A percentile compares a stretch with the other conserved stretches of the same genome.
phyloP scores from a whole-genome alignment of 2,888 invertebrate genomes.

The Caenorhabditis angaria region DNA sequence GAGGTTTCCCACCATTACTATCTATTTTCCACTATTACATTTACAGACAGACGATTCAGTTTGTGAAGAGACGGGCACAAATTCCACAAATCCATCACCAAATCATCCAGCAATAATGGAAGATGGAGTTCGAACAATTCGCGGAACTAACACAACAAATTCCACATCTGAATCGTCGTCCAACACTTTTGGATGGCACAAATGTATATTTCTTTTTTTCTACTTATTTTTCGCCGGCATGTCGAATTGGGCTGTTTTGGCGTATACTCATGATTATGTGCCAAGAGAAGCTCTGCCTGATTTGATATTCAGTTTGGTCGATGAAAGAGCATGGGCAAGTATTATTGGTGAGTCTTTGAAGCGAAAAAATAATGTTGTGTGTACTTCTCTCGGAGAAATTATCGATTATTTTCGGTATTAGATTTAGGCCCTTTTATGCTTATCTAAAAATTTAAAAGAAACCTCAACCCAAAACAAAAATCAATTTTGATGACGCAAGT shows the following conservation, averaged over 20 bases:
- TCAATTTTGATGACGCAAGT: no score
- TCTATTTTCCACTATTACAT: no score
- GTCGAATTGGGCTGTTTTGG: slow-evolving; percentile 69
- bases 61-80: slow-evolving; percentile 20
- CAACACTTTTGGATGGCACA: slow-evolving; percentile 41
- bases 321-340: slow-evolving; percentile 57
- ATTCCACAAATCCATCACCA: slow-evolving; percentile 9
- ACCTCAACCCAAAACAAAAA: no score
- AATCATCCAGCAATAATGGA: slow-evolving; percentile 10
- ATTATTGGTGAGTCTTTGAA: slow-evolving; percentile 41
- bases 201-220: slow-evolving; percentile 56
- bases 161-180: not conserved
- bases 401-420: no score
- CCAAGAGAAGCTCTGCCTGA: slow-evolving; percentile 62
- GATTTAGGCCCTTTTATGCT: no score
- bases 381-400: no score
- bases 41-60: slow-evolving; percentile 43
- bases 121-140: not conserved
- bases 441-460: no score
- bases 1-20: no score
- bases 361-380: no score
- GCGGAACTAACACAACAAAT: not conserved
- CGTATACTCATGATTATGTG: slow-evolving; percentile 70
- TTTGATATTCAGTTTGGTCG: slow-evolving; percentile 55
- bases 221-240: slow-evolving; percentile 63